Evolutionary conservation across 92 coral and sea anemone species (phyloP), one percentile per base, ranked within the genome.

Genomic region (Porites divaricata): DNA sequence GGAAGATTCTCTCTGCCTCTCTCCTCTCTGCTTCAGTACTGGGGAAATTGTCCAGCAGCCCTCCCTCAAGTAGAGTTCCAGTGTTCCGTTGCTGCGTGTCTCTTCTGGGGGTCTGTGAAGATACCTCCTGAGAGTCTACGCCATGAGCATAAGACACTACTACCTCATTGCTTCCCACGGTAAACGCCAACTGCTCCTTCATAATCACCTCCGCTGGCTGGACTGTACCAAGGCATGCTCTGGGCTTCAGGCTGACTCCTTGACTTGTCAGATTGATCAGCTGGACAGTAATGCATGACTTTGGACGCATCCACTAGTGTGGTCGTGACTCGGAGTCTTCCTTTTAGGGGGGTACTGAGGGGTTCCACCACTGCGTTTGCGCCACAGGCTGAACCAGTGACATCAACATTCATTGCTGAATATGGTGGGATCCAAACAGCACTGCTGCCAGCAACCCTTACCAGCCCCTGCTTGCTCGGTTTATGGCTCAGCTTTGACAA

Each of bases 301-400:
- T 84, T 92, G 80, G 88, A 72, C 23, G 93, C 92, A n/a, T 75
- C 70, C 66, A 80, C 91, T 14, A 87, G 73, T 15, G 90, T 90
- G 15, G 74, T 87, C 4, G 78, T 84, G 21, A 89, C 87, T n/a
- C 49, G 85, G 2, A 89, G 79, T 23, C 84, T 53, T 22, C 93
- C 95, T 6, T 61, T 86, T 8, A 87, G 26, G 28, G 90, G 89
- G 1, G 61, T 69, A 2, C 65, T 72, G 24, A 87, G 74, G 1
- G 93, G 89, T 79, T 90, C 91, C 12, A 90, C 93, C 16, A 92
- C 28, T 3, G 91, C 92, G 25, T 53, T 73, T 1, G 84, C 1
- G 0, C 88, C 93, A 81, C 85, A 84, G 22, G 84, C 79, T 20
- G 87, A 62, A 9, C 94, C 94, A 1, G 92, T 84, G 12, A 85